These are phyloP conservation scores for Drosophila macrospina DNA, from an alignment of 2,888 invertebrate species.

Conservation along the genomic window DNA sequence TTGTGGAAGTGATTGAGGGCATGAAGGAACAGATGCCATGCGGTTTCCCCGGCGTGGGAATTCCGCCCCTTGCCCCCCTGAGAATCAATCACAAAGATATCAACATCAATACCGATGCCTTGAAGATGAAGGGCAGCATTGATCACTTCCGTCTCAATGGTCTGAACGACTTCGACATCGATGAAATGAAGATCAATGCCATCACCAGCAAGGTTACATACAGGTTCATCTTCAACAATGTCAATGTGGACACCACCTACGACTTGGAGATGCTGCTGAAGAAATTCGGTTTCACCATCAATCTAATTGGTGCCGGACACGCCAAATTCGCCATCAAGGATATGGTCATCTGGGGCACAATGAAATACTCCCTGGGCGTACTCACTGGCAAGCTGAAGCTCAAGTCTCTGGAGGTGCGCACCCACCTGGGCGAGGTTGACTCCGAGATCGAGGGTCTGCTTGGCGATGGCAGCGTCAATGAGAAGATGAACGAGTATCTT, in stretches of 20 bases:
- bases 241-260: constrained; percentile 76
- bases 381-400: constrained; percentile 71
- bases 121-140: constrained; percentile 68
- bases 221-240: constrained; percentile 72
- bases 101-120: constrained; percentile 55
- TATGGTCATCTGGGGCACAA: constrained; percentile 69
- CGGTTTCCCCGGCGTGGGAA: constrained; percentile 73
- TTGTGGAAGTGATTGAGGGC: constrained; percentile 63
- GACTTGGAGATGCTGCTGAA: constrained; percentile 70
- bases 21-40: constrained; percentile 81
- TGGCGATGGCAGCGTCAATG: constrained; percentile 77
- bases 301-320: constrained; percentile 78
- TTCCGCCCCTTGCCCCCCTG: constrained; percentile 82
- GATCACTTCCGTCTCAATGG: constrained; percentile 75
- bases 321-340: constrained; percentile 76
- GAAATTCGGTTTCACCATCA: constrained; percentile 80
- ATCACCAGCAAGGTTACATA: constrained; percentile 76
- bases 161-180: constrained; percentile 77
- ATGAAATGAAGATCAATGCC: constrained; percentile 76
- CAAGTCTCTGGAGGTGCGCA: constrained; percentile 74
- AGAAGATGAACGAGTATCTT: constrained; percentile 76
- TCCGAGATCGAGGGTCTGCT: constrained; percentile 81
- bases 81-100: constrained; percentile 68
- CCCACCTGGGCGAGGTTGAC: constrained; percentile 75
- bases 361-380: constrained; percentile 79